These are phyloP conservation scores for Lamprologus ornatipinnis DNA, from an alignment of 2,113 vertebrate genomes.

Conservation along the genomic window DNA sequence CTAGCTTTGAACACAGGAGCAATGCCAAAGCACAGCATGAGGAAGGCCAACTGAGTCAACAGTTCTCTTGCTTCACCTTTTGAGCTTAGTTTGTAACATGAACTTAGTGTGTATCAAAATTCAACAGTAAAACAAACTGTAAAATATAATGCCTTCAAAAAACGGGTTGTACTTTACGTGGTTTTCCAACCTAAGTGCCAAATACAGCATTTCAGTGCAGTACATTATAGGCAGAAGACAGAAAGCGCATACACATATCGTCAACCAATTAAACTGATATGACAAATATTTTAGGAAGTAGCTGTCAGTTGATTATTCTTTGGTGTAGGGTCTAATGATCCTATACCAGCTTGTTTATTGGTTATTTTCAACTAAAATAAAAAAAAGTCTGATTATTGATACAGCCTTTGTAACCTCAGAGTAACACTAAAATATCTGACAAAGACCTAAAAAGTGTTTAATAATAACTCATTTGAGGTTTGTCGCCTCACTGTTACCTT, in stretches of 20 bases:
- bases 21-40: constrained; percentile 49
- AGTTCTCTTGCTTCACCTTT: constrained; percentile 13
- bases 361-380: not conserved
- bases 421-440: not conserved
- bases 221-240: not conserved
- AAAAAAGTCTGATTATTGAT: not conserved
- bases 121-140: not conserved
- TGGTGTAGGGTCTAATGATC: not conserved
- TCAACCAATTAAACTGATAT: not conserved
- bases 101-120: not conserved
- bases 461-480: not conserved
- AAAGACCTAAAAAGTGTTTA: not conserved
- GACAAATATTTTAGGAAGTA: not conserved
- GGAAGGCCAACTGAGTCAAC: constrained; percentile 42
- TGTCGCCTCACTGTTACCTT: not conserved
- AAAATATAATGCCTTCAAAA: not conserved
- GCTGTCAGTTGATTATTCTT: not conserved
- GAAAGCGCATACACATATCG: not conserved
- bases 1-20: constrained; percentile 14
- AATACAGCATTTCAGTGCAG: not conserved
- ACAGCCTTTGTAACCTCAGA: not conserved
- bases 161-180: not conserved
- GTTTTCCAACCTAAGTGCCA: not conserved
- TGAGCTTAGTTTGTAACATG: not conserved
- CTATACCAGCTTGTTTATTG: not conserved